These are phyloP conservation scores for Hyles lineata DNA, from an alignment of 2,888 invertebrate species.

Conservation along the genomic window DNA sequence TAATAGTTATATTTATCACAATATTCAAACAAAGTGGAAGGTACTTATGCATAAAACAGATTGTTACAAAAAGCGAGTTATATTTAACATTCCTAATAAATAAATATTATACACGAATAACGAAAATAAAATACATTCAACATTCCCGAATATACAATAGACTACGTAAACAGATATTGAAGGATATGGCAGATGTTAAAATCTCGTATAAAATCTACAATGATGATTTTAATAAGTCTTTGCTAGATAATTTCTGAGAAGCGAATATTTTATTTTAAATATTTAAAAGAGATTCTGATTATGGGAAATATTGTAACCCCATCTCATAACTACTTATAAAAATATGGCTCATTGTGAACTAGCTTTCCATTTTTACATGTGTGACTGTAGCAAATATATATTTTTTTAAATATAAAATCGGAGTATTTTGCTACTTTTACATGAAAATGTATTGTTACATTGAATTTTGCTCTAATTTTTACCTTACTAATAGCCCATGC, in stretches of 20 bases:
- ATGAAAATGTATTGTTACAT: background rate
- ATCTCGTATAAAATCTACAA: background rate
- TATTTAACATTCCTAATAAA: constrained; percentile 17
- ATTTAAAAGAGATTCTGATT: constrained; percentile 10
- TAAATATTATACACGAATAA: constrained; percentile 1
- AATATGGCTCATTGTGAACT: constrained; percentile 17
- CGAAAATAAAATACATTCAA: constrained; percentile 1
- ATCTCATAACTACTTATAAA: background rate
- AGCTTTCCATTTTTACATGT: background rate
- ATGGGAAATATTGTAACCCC: background rate
- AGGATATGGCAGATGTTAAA: background rate
- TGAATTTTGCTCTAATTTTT: background rate
- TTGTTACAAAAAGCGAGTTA: constrained; percentile 3
- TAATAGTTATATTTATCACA: constrained; percentile 16
- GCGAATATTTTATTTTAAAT: background rate
- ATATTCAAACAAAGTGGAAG: constrained; percentile 20
- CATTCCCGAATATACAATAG: background rate
- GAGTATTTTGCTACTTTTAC: background rate
- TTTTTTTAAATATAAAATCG: background rate
- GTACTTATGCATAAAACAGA: background rate
- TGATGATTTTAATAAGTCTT: background rate
- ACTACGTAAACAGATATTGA: background rate
- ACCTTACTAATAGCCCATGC: constrained; percentile 4
- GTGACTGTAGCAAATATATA: background rate
- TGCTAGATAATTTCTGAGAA: background rate